Base-by-base conservation (phyloP, 2,888 invertebrate genomes). In the Blastobasis adustella region DNA sequence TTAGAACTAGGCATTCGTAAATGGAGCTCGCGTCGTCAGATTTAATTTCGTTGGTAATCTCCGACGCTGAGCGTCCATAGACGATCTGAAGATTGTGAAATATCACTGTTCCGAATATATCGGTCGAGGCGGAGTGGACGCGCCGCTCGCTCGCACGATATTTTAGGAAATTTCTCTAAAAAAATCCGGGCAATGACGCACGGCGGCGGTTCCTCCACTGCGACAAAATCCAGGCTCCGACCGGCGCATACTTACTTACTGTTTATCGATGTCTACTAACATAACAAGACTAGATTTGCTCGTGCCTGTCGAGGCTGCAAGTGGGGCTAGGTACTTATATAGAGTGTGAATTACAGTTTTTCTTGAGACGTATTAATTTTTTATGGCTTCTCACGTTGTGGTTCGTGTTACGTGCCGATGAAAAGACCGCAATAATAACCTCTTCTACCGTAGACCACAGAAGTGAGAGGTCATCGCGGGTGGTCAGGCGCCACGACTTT, bases 211-310 rank as follows among this genome's bases (percentile, higher is more conserved):
- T 64, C 62, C 62, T 66, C 63, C 64, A 63, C 67, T 76, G 74
- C 73, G 76, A 79, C 79, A 74, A 55, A 53, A 60, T 71, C 60
- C 59, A 66, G 66, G 66, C 69, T 70, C 69, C 65, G 63, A 70
- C 65, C 58, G 69, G 60, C 61, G 66, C 66, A 71, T 75, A 77
- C 76, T 69, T 71, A 75, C 68, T 68, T 62, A 63, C 75, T 61
- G 76, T 82, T 75, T 75, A 78, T 84, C 82, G 82, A 85, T 86
- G 87, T 86, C 82, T 87, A 87, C 87, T 87, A 87, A 87, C 86
- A 71, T 82, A 84, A 83, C 82, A 79, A 72, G 67, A 75, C 71
- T 76, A 77, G 74, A 70, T 69, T 62, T 75, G 84, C 81, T 83
- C 82, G 81, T 78, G 76, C 72, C 78, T 75, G 67, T 73, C 67